phyloP scores from a whole-genome alignment of 2,797 vertebrate genomes.

The Hybognathus amarus region DNA sequence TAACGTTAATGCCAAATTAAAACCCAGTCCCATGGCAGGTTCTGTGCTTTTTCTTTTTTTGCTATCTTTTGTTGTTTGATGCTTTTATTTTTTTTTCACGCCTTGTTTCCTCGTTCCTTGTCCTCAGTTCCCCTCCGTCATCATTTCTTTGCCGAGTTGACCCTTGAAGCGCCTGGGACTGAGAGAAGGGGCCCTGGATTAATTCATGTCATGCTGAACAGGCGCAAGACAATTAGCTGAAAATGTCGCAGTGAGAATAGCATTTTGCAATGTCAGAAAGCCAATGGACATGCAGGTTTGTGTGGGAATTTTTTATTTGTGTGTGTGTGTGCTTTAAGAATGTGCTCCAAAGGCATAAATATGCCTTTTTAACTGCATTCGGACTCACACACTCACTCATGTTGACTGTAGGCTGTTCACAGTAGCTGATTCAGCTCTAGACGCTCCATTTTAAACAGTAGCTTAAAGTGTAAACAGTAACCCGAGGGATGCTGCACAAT shows the following conservation, averaged over 20 bases:
- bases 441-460: conserved; percentile 45
- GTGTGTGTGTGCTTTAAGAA: conserved; percentile 50
- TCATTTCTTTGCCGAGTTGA: conserved; percentile 57
- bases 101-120: conserved; percentile 53
- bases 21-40: conserved; percentile 9
- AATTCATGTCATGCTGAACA: conserved; percentile 64
- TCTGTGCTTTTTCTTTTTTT: conserved; percentile 47
- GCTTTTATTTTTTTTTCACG: conserved; percentile 45
- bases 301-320: conserved; percentile 34
- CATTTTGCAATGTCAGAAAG: conserved; percentile 61
- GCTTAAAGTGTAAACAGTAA: conserved; percentile 46
- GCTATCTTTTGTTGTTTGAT: conserved; percentile 30
- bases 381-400: neutral
- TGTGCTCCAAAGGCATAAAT: conserved; percentile 33
- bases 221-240: conserved; percentile 65
- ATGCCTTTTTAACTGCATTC: conserved; percentile 32
- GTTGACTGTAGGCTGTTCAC: conserved; percentile 6
- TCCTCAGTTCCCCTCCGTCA: conserved; percentile 11
- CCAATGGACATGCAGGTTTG: neutral
- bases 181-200: conserved; percentile 62
- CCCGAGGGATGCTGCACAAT: conserved; percentile 16
- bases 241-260: conserved; percentile 63
- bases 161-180: conserved; percentile 60
- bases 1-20: conserved; percentile 43
- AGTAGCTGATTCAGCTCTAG: conserved; percentile 51